phyloP scores from a whole-genome alignment of 1,140 invertebrate genomes.

The Drosophila pruinosa region DNA sequence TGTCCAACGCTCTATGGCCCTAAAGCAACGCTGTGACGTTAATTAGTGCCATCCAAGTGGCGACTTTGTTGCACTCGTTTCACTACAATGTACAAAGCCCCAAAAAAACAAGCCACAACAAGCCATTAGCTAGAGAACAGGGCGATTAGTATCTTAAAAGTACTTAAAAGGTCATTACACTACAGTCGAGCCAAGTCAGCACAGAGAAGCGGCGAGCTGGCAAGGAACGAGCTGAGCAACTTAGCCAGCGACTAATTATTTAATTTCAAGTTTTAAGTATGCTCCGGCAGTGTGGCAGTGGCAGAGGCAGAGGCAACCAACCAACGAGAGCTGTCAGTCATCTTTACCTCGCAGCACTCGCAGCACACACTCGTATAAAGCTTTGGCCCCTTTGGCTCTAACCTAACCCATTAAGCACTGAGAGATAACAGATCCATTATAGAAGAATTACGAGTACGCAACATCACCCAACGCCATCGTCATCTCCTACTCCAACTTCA shows the following conservation, averaged over 20 bases:
- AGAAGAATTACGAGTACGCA: conserved; percentile 79
- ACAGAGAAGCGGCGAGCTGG: conserved; percentile 7
- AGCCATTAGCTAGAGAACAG: conserved; percentile 46
- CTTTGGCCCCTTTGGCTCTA: conserved; percentile 34
- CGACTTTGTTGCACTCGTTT: conserved; percentile 51
- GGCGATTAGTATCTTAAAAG: conserved; percentile 79
- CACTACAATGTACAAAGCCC: conserved; percentile 47
- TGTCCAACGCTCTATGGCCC: conserved; percentile 50
- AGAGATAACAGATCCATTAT: conserved; percentile 81
- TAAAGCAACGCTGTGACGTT: conserved; percentile 66
- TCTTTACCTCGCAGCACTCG: conserved; percentile 14
- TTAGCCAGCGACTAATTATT: conserved; percentile 78
- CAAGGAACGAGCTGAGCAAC: conserved; percentile 41
- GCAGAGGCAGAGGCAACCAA: neutral
- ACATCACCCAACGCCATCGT: conserved; percentile 44
- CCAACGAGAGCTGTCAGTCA: conserved; percentile 58
- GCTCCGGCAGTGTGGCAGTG: conserved; percentile 16
- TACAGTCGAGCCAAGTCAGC: conserved; percentile 35
- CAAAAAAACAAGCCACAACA: conserved; percentile 37
- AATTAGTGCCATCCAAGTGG: conserved; percentile 75
- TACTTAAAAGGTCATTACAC: conserved; percentile 81
- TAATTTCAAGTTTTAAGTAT: conserved; percentile 80
- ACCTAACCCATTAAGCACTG: conserved; percentile 70
- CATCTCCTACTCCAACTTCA: conserved; percentile 13
- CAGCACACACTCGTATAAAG: conserved; percentile 5